Evolutionary conservation across 2,888 invertebrate species (phyloP).

Genomic region (Brachynemurus nebulosus): DNA sequence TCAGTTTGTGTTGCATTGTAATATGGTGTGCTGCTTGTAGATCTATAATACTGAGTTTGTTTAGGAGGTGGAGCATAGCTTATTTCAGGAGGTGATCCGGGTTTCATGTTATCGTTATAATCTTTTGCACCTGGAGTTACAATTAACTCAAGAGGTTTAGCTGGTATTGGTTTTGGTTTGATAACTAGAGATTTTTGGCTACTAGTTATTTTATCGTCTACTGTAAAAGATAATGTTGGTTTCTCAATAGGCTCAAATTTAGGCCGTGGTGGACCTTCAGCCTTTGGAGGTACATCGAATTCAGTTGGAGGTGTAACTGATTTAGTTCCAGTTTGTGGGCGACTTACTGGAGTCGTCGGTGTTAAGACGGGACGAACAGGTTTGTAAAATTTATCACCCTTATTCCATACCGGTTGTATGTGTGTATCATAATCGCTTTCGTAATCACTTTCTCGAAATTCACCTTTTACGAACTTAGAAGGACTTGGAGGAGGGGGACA

Average conservation of each 20-base stretch:
- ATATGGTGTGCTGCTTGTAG: conserved; percentile 39
- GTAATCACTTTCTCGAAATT: conserved; percentile 54
- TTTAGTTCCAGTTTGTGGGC: conserved; percentile 29
- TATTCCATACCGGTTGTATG: conserved; percentile 46
- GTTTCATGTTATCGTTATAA: conserved; percentile 31
- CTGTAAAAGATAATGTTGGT: conserved; percentile 24
- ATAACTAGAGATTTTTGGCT: conserved; percentile 31
- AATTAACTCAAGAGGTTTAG: conserved; percentile 25
- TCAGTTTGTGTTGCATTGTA: conserved; percentile 51
- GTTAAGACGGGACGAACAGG: conserved; percentile 42
- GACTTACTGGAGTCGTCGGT: conserved; percentile 29
- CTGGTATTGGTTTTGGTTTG: conserved; percentile 39
- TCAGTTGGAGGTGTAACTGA: conserved; percentile 43
- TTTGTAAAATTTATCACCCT: conserved; percentile 40
- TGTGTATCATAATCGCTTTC: conserved; percentile 50
- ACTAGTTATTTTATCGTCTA: conserved; percentile 29
- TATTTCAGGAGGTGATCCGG: conserved; percentile 43
- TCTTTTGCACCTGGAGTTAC: conserved; percentile 28
- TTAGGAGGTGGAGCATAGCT: conserved; percentile 39
- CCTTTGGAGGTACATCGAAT: conserved; percentile 37
- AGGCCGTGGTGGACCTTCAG: conserved; percentile 33
- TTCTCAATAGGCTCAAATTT: conserved; percentile 45
- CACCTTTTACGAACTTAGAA: conserved; percentile 49
- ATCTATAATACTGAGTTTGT: conserved; percentile 38
- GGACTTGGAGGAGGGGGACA: conserved; percentile 43